Evolutionary conservation across 2,888 invertebrate species (phyloP).

Genomic region (Drosophila algonquin): DNA sequence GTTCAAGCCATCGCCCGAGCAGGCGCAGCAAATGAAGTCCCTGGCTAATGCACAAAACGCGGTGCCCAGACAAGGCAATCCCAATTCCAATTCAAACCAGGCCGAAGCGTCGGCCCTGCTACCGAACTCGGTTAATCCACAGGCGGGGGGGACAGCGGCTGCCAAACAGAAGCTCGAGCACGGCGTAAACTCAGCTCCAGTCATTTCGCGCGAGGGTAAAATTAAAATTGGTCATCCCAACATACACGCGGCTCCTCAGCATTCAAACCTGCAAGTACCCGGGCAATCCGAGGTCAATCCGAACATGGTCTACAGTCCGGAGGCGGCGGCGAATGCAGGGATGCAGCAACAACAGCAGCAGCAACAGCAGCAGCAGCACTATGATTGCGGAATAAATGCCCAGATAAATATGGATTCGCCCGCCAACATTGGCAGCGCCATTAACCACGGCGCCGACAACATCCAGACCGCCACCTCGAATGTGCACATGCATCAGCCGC

Average conservation of each 20-base stretch:
- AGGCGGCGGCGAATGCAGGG: conserved; percentile 92
- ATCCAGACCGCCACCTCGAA: conserved; percentile 85
- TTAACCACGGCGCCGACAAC: conserved; percentile 89
- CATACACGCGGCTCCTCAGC: conserved; percentile 41
- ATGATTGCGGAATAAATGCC: conserved; percentile 93
- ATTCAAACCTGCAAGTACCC: conserved; percentile 71
- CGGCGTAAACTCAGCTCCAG: conserved; percentile 56
- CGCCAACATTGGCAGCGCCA: conserved; percentile 93
- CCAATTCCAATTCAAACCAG: conserved; percentile 30
- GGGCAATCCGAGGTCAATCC: conserved; percentile 65
- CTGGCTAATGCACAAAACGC: conserved; percentile 61
- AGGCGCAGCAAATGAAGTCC: conserved; percentile 69
- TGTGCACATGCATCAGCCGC: conserved; percentile 84
- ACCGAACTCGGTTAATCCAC: conserved; percentile 48
- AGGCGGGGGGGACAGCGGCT: conserved; percentile 40
- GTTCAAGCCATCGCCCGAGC: conserved; percentile 56
- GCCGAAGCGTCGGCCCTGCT: conserved; percentile 52
- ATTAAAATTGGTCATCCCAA: conserved; percentile 58
- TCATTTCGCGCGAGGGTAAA: conserved; percentile 62
- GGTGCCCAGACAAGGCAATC: conserved; percentile 50
- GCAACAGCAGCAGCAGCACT: conserved; percentile 91
- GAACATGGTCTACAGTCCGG: conserved; percentile 90
- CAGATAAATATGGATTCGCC: conserved; percentile 95
- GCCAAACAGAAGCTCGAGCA: conserved; percentile 69
- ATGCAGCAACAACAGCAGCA: conserved; percentile 90